These are phyloP conservation scores for Tethea ocularis DNA, from an alignment of 2,888 invertebrate genomes.

Conservation along the genomic window DNA sequence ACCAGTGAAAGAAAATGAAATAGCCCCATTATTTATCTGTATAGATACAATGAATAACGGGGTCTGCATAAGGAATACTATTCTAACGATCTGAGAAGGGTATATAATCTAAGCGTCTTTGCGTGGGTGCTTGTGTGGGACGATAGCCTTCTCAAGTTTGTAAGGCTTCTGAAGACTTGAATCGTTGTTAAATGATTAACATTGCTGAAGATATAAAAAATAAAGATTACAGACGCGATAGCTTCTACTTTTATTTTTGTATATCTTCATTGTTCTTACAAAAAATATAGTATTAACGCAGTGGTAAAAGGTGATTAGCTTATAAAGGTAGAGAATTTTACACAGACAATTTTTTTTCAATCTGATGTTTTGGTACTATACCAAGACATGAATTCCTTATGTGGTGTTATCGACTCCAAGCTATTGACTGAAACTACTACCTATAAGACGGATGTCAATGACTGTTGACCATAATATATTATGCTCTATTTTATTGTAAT, in stretches of 20 bases:
- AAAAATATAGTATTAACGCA: too few relatives aligned
- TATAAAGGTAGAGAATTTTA: too few relatives aligned
- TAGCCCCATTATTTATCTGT: not conserved
- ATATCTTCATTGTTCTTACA: too few relatives aligned
- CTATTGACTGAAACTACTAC: too few relatives aligned
- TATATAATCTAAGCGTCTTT: not conserved
- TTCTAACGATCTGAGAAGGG: not conserved
- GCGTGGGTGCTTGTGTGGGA: not conserved
- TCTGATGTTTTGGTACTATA: not conserved
- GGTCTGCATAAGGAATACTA: not conserved
- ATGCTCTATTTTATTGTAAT: constrained; percentile 11
- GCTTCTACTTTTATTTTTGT: too few relatives aligned
- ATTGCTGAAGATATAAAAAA: not conserved
- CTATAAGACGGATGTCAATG: not conserved
- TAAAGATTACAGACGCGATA: too few relatives aligned
- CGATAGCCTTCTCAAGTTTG: not conserved
- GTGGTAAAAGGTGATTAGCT: too few relatives aligned
- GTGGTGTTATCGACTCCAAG: too few relatives aligned
- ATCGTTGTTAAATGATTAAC: not conserved
- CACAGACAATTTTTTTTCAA: too few relatives aligned
- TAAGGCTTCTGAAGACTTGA: constrained; percentile 3
- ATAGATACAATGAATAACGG: too few relatives aligned
- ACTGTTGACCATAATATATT: not conserved
- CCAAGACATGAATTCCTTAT: not conserved
- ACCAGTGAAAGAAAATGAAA: too few relatives aligned